These are phyloP conservation scores for Athalia rosae DNA, from an alignment of 2,888 invertebrate species.

Conservation along the genomic window DNA sequence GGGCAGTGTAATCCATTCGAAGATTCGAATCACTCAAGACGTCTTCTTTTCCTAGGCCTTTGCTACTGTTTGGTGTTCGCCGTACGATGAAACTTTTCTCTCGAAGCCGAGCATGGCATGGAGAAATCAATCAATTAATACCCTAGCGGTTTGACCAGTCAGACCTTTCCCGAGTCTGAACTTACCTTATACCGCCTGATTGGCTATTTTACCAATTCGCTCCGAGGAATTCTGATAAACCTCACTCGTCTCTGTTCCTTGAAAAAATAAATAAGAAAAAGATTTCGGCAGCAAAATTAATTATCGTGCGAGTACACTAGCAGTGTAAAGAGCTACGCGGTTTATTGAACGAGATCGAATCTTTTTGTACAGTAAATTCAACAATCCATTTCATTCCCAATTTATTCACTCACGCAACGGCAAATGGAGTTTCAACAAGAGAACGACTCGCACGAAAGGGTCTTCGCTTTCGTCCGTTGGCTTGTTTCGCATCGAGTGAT, in stretches of 20 bases:
- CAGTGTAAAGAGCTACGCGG: background rate
- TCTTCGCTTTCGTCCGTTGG: slow-evolving; percentile 25
- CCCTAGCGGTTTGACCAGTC: slow-evolving; percentile 5
- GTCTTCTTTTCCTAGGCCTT: slow-evolving; percentile 33
- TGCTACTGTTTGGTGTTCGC: background rate
- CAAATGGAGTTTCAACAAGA: background rate
- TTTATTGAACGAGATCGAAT: slow-evolving; percentile 31
- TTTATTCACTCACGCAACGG: slow-evolving; percentile 28
- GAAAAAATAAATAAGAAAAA: background rate
- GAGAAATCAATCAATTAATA: slow-evolving; percentile 43
- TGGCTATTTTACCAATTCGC: slow-evolving; percentile 39
- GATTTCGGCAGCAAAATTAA: slow-evolving; percentile 13
- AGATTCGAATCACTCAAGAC: slow-evolving; percentile 33
- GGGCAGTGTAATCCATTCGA: background rate
- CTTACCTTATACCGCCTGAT: slow-evolving; percentile 31
- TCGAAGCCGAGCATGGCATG: background rate
- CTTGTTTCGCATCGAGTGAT: slow-evolving; percentile 27
- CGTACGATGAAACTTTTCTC: slow-evolving; percentile 15
- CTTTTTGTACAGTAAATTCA: slow-evolving; percentile 22
- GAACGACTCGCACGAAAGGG: background rate
- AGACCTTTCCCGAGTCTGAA: slow-evolving; percentile 25
- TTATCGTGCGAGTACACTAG: slow-evolving; percentile 24
- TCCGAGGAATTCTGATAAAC: slow-evolving; percentile 43
- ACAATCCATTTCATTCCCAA: slow-evolving; percentile 37
- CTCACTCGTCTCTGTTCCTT: slow-evolving; percentile 8